Evolutionary conservation across 2,888 invertebrate genomes (phyloP).

Genomic region (Quadroppia sp.): DNA sequence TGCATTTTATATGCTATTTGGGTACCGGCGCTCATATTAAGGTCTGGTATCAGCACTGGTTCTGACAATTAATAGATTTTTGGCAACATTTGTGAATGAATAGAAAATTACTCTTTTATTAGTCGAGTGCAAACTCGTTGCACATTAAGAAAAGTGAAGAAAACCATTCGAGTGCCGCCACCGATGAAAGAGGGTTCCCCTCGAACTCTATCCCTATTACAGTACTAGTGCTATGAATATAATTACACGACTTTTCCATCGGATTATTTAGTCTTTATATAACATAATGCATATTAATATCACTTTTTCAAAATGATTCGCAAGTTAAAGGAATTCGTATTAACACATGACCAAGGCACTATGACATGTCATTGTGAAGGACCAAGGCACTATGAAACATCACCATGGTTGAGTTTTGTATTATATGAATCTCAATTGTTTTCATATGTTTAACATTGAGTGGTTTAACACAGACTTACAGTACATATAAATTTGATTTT

Average conservation of each 20-base stretch:
- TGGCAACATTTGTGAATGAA: slow-evolving; percentile 18
- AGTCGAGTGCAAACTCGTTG: background rate
- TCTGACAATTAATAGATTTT: slow-evolving; percentile 23
- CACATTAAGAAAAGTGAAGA: background rate
- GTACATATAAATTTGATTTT: too few relatives aligned
- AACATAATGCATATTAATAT: too few relatives aligned
- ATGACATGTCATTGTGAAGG: too few relatives aligned
- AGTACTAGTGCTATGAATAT: background rate
- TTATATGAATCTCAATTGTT: too few relatives aligned
- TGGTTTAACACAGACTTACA: too few relatives aligned
- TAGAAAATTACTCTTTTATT: slow-evolving; percentile 11
- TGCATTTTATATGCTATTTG: slow-evolving; percentile 11
- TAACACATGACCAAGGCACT: too few relatives aligned
- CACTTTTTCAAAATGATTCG: too few relatives aligned
- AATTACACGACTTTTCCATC: background rate
- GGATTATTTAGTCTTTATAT: background rate
- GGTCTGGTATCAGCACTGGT: background rate
- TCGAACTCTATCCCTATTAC: background rate
- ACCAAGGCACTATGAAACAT: too few relatives aligned
- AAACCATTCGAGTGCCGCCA: slow-evolving; percentile 8
- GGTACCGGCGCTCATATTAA: background rate
- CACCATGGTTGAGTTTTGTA: too few relatives aligned
- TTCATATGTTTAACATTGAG: too few relatives aligned
- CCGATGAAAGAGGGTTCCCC: background rate
- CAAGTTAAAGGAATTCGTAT: too few relatives aligned